Conservation (phyloP, 1,140 invertebrate species). For the Cotesia glomerata region DNA sequence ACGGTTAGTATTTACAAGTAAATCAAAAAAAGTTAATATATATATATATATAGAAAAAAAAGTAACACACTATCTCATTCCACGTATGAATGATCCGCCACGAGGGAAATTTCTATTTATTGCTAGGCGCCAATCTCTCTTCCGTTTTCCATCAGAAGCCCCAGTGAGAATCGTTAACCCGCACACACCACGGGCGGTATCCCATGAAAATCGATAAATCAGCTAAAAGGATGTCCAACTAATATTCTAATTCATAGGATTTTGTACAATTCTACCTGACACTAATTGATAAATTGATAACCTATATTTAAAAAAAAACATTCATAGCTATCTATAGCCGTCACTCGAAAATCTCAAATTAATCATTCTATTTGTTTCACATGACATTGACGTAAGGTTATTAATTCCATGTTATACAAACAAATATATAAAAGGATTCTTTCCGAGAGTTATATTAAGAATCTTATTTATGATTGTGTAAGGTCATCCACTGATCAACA, state of each 20-base stretch:
- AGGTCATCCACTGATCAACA: too few species aligned
- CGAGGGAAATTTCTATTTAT: constrained; percentile 32
- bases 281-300: not conserved
- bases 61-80: constrained; percentile 10
- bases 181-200: constrained; percentile 12
- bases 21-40: too few species aligned
- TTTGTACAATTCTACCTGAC: not conserved
- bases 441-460: too few species aligned
- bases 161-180: constrained; percentile 22
- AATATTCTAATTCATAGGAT: not conserved
- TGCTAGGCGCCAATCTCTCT: constrained; percentile 20
- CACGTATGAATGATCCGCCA: constrained; percentile 27
- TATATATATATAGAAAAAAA: too few species aligned
- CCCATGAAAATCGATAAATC: constrained; percentile 9
- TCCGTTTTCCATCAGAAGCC: constrained; percentile 23
- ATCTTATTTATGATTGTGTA: too few species aligned
- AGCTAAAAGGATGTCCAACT: not conserved
- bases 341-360: too few species aligned
- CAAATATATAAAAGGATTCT: too few species aligned
- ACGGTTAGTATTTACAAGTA: too few species aligned
- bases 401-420: too few species aligned
- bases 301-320: not conserved
- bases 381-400: too few species aligned
- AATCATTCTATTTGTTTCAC: too few species aligned
- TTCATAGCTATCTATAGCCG: too few species aligned